phyloP scores from a whole-genome alignment of 2,113 vertebrate species.

The Polyodon spathula region DNA sequence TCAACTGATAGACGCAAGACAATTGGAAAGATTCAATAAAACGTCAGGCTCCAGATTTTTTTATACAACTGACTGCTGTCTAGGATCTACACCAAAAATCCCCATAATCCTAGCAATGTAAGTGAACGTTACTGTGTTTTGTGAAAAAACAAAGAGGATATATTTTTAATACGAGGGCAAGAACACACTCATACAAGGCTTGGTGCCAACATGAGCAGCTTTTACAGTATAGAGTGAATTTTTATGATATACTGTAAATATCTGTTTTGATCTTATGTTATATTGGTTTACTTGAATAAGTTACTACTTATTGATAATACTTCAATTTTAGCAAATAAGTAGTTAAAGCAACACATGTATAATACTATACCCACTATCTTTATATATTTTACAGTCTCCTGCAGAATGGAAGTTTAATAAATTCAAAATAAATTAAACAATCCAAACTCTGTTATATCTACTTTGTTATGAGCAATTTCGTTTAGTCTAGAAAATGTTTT shows the following conservation, averaged over 20 bases:
- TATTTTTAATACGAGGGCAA: too few relatives aligned
- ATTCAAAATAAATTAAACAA: constrained; percentile 47
- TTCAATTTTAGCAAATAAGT: too few relatives aligned
- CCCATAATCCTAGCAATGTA: constrained; percentile 17
- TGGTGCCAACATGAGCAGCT: too few relatives aligned
- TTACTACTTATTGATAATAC: too few relatives aligned
- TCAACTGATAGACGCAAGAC: constrained; percentile 88
- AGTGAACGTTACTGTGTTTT: constrained; percentile 5
- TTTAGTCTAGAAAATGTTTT: constrained; percentile 49
- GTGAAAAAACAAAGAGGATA: background rate
- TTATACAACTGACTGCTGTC: constrained; percentile 46
- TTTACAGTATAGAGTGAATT: too few relatives aligned
- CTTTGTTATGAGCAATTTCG: constrained; percentile 55
- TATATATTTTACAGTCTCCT: constrained; percentile 22
- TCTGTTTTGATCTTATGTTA: too few relatives aligned
- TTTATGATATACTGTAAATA: too few relatives aligned
- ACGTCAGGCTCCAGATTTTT: constrained; percentile 43
- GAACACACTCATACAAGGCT: too few relatives aligned
- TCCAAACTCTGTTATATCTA: constrained; percentile 40
- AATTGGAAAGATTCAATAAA: constrained; percentile 59
- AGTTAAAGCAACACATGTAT: too few relatives aligned
- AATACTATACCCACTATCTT: too few relatives aligned
- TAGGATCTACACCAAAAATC: constrained; percentile 46
- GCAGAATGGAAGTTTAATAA: constrained; percentile 29
- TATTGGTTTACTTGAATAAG: too few relatives aligned